phyloP scores from a whole-genome alignment of 2,888 invertebrate genomes.

The Volucella inanis region DNA sequence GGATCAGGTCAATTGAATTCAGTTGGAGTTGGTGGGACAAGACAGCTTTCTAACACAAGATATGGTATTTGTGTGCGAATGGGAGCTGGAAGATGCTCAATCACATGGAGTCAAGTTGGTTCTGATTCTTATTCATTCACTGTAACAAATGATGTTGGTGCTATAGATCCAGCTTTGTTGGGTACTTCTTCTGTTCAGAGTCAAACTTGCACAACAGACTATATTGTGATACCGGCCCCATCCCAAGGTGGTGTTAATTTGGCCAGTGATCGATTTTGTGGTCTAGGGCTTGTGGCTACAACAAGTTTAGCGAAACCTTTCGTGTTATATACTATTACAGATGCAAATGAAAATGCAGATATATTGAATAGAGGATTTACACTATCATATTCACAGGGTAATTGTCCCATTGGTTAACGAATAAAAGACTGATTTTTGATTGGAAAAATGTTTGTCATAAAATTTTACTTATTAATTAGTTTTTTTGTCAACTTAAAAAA shows the following conservation, averaged over 20 bases:
- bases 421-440: constrained; percentile 14
- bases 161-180: constrained; percentile 85
- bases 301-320: constrained; percentile 87
- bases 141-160: constrained; percentile 88
- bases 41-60: constrained; percentile 88
- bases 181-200: constrained; percentile 86
- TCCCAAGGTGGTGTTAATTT: constrained; percentile 82
- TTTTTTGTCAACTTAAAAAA: not conserved
- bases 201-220: constrained; percentile 88
- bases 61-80: constrained; percentile 91
- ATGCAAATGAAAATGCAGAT: constrained; percentile 86
- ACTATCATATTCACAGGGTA: constrained; percentile 87
- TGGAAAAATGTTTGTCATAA: too few relatives aligned
- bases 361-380: constrained; percentile 90
- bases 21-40: constrained; percentile 85
- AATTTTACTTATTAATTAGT: not conserved
- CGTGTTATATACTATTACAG: constrained; percentile 88
- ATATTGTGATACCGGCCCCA: constrained; percentile 89
- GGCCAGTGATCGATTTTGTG: constrained; percentile 89
- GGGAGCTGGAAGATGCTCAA: constrained; percentile 88
- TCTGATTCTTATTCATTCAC: constrained; percentile 87
- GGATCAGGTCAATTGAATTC: constrained; percentile 85
- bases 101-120: constrained; percentile 86
- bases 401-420: constrained; percentile 84
- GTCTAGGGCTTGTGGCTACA: constrained; percentile 87